Evolutionary conservation across 1,140 invertebrate species (phyloP).

Genomic region (Heliconius himera): DNA sequence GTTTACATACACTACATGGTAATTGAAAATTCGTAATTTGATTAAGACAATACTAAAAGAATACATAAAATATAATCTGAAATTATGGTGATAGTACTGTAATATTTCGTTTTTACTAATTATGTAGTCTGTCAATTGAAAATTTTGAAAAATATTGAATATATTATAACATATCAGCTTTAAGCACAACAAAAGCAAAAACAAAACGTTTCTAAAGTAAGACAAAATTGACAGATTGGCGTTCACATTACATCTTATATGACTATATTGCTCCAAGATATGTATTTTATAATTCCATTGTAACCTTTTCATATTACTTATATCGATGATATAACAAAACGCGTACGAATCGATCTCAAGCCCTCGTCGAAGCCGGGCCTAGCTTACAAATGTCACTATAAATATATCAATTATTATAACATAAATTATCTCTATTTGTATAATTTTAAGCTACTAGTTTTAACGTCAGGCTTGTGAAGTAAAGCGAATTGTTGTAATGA

Average conservation of each 20-base stretch:
- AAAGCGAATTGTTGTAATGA: conserved; percentile 12
- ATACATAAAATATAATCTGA: not conserved
- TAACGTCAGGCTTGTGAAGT: conserved; percentile 16
- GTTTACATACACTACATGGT: not conserved
- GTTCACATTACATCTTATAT: conserved; percentile 24
- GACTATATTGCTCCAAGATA: conserved; percentile 38
- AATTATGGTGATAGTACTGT: not conserved
- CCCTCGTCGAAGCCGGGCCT: not conserved
- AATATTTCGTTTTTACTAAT: not conserved
- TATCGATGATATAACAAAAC: not conserved
- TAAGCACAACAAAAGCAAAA: not conserved
- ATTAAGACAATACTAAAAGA: not conserved
- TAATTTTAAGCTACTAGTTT: conserved; percentile 3
- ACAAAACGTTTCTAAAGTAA: conserved; percentile 12
- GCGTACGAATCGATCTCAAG: not conserved
- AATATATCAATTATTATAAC: conserved; percentile 2
- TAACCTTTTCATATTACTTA: not conserved
- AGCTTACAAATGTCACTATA: conserved; percentile 12
- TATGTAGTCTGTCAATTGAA: not conserved
- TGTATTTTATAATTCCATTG: conserved; percentile 27
- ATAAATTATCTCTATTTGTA: not conserved
- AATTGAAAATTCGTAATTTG: not conserved
- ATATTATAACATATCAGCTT: too few relatives aligned
- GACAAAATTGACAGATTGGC: conserved; percentile 33
- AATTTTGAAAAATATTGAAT: too few relatives aligned